Evolutionary conservation across 2,113 vertebrate genomes (phyloP), one percentile per base, ranked within the genome.

Genomic region (Orcinus orca): DNA sequence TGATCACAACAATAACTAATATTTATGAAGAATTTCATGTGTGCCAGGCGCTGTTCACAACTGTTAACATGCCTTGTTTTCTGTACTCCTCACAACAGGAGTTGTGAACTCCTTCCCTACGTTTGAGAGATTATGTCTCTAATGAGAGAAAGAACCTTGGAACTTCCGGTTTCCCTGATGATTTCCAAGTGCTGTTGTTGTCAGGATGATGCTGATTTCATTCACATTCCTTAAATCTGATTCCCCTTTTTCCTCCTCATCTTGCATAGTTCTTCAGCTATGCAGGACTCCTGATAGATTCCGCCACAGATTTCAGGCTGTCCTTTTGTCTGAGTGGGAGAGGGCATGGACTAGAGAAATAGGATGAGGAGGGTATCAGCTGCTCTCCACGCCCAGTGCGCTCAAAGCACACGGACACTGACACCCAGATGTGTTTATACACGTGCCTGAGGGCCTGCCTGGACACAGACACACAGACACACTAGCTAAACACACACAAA

Each of bases 321-420:
- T 2, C 7, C 60, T 47, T 71, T 18, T 13, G 23, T 60, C 36
- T 6, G 38, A 11, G 60, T 0, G 1, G 6, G 29, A 3, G 20
- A 65, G 31, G 23, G 0, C 44, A 0, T 5, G 18, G 36, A 26
- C 8, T 3, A 15, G 47, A 15, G 77, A 77, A 31, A 79, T 17
- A 26, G 20, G 47, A 6, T 33, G 29, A 50, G 33, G 23, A 58
- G 77, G 41, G 26, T 13, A 21, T 33, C 58, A 5, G 10, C 26
- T 55, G 36, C 47, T 47, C 15, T 68, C 18, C 10, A 26, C 0
- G 4, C 10, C 9, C 1, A 10, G 18, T 44, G 33, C 4, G 3
- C n/a, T 44, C 20, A 20, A 0, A 50, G 17, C 9, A 6, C 15
- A 1, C 0, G 4, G n/a, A 55, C 58, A 62, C 6, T 58, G 6